These are phyloP conservation scores for Aphis gossypii DNA, from an alignment of 1,140 invertebrate species.

Conservation along the genomic window DNA sequence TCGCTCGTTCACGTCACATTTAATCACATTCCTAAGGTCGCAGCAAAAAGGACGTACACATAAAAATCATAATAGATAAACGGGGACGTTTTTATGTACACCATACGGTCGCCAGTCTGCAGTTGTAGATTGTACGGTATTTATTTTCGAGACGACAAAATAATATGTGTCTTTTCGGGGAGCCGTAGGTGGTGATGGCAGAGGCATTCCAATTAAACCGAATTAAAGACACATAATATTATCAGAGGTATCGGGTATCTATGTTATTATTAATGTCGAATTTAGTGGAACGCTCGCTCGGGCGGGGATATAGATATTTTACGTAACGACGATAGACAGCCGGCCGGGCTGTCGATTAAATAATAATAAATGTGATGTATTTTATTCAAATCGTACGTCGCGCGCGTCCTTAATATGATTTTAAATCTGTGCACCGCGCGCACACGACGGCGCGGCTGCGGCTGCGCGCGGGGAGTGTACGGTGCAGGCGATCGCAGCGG, in stretches of 20 bases:
- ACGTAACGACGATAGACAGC: not conserved
- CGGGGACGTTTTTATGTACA: not conserved
- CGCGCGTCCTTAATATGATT: not conserved
- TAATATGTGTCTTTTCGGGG: not conserved
- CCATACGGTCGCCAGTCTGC: not conserved
- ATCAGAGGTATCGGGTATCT: not conserved
- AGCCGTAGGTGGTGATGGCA: not conserved
- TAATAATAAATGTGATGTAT: not conserved
- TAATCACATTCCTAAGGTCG: not conserved
- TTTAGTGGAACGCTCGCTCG: not conserved
- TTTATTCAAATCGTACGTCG: constrained; percentile 22
- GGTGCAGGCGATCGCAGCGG: constrained; percentile 31
- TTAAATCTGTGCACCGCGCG: not conserved
- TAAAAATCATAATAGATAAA: not conserved
- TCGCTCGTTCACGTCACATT: not conserved
- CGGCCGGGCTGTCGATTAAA: not conserved
- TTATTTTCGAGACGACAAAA: not conserved
- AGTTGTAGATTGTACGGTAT: not conserved
- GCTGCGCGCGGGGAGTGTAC: not conserved
- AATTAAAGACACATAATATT: not conserved
- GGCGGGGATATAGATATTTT: not conserved
- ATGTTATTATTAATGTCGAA: not conserved
- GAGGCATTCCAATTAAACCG: not conserved
- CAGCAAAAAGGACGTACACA: not conserved
- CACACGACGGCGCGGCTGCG: not conserved